These are phyloP conservation scores for Mesoligia furuncula DNA, from an alignment of 2,888 invertebrate genomes.

Conservation along the genomic window DNA sequence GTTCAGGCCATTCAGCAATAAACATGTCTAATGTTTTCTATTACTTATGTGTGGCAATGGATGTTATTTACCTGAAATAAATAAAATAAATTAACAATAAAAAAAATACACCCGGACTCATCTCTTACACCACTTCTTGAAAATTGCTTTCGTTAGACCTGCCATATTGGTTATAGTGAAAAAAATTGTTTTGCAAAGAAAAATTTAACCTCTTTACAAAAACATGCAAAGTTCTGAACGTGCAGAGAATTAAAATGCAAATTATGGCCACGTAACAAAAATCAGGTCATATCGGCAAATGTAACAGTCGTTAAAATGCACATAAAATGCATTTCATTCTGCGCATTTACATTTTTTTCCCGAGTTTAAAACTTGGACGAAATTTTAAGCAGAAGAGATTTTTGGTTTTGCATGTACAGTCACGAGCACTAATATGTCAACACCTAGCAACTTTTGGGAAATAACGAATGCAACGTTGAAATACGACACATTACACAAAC, in stretches of 20 bases:
- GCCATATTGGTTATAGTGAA: background rate
- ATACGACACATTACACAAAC: too few species aligned
- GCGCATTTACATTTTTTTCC: constrained; percentile 41
- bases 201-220: background rate
- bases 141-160: background rate
- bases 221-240: constrained; percentile 21
- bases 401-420: background rate
- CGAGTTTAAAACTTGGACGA: constrained; percentile 22
- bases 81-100: too few species aligned
- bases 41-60: too few species aligned
- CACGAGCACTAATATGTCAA: too few species aligned
- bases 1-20: too few species aligned
- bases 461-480: too few species aligned
- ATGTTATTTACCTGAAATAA: too few species aligned
- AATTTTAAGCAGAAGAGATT: constrained; percentile 31
- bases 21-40: too few species aligned
- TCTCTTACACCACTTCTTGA: background rate
- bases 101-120: background rate
- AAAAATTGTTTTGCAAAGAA: background rate
- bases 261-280: constrained; percentile 26
- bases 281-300: constrained; percentile 49
- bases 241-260: constrained; percentile 27
- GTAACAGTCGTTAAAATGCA: constrained; percentile 52
- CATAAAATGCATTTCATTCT: constrained; percentile 57
- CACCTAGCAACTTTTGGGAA: too few species aligned